Base-by-base conservation (phyloP, 2,797 vertebrate genomes). In the Smutsia gigantea region DNA sequence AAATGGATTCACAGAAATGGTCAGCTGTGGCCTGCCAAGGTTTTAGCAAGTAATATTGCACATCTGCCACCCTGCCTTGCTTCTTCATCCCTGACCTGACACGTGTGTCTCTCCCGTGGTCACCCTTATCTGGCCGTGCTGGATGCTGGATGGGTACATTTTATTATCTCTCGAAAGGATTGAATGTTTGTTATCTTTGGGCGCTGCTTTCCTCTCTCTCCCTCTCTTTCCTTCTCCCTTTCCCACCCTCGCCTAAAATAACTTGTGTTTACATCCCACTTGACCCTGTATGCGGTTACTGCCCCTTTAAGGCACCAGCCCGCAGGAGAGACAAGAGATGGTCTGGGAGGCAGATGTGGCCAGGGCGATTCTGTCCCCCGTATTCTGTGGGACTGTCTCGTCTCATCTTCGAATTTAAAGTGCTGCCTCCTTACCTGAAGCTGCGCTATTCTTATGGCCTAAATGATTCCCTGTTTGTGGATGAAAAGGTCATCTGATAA, bases 401-500 rank as follows among this genome's bases (percentile, higher is more conserved):
- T 18, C 63, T 74, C 51, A 7, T 21, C 57, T 66, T 57, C 17
- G 1, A 25, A 1, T 9, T 31, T n/a, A 34, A 4, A 78, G 11
- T 15, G 51, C 25, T 3, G 0, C 49, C 5, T 13, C 34, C 92
- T 34, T 21, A 77, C 46, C 79, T 31, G 84, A 64, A 71, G 64
- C 79, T 2, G 1, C 27, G 69, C 37, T 59, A 10, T 78, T 88
- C 81, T 78, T 34, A 34, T 51, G 42, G 49, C 59, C 55, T 83
- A 46, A 86, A 82, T 75, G 17, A 49, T 29, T 84, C 83, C 61
- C 25, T 79, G 49, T 55, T 42, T 63, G 19, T 42, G 46, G 69
- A 71, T 6, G 75, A 79, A 95, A 96, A 97, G 90, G 84, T 93
- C 96, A 77, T 17, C 68, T 34, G 63, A 51, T 23, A 79, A 90